Percentiles rank a stretch among this genome's conserved stretches.
Evolutionary conservation across 1,140 invertebrate genomes (phyloP).

Genomic region (Cotesia vestalis): DNA sequence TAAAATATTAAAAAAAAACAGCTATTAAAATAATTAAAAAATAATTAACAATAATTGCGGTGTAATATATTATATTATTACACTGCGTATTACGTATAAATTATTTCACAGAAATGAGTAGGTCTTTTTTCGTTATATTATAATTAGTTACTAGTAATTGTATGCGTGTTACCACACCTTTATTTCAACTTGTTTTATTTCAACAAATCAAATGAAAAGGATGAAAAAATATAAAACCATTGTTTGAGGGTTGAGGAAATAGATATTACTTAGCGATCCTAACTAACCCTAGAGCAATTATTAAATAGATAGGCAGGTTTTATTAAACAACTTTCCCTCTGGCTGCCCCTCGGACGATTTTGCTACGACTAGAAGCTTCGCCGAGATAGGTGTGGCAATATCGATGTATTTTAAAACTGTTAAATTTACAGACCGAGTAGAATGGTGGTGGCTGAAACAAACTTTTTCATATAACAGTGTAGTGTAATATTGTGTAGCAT

Average conservation of each 20-base stretch:
- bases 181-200: constrained; percentile 14
- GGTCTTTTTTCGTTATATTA: too few relatives aligned
- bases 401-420: constrained; percentile 54
- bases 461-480: neutral
- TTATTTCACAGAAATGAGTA: too few relatives aligned
- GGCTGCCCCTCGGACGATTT: neutral
- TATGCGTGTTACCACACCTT: constrained; percentile 47
- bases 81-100: too few relatives aligned
- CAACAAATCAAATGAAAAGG: constrained; percentile 43
- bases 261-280: constrained; percentile 59
- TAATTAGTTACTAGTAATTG: neutral
- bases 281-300: constrained; percentile 32
- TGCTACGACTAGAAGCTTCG: neutral
- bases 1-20: too few relatives aligned
- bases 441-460: constrained; percentile 37
- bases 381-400: constrained; percentile 47
- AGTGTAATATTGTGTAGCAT: too few relatives aligned
- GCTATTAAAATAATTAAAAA: too few relatives aligned
- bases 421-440: constrained; percentile 49
- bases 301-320: constrained; percentile 11
- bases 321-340: neutral
- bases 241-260: constrained; percentile 55
- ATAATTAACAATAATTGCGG: too few relatives aligned
- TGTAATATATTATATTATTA: too few relatives aligned
- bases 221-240: constrained; percentile 51